Conservation (phyloP, 2,888 invertebrate genomes). For the Alcis repandata region DNA sequence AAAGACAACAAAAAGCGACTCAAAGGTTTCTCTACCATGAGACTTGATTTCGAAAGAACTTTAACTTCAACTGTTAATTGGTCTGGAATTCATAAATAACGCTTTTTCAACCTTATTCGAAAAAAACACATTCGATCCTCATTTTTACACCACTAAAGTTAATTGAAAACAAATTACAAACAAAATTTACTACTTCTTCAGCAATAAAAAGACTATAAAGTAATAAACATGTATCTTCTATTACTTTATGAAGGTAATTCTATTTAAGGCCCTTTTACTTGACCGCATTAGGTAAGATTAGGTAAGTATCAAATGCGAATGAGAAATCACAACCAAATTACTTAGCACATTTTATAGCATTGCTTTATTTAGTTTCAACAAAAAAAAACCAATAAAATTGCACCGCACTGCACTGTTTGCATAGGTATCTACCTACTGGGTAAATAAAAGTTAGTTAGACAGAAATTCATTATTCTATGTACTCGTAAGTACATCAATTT, state of each 20-base stretch:
- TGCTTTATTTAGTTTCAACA: too few species aligned
- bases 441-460: too few species aligned
- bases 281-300: constrained; percentile 8
- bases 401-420: too few species aligned
- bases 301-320: too few species aligned
- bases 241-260: constrained; percentile 29
- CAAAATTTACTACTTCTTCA: constrained; percentile 43
- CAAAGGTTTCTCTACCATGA: too few species aligned
- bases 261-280: constrained; percentile 20
- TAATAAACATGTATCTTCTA: constrained; percentile 38
- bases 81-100: neutral
- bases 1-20: too few species aligned
- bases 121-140: constrained; percentile 21
- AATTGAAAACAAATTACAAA: constrained; percentile 51
- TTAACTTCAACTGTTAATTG: neutral
- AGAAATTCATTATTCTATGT: too few species aligned
- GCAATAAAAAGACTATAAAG: constrained; percentile 50
- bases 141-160: constrained; percentile 42
- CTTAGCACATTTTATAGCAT: neutral
- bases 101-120: neutral
- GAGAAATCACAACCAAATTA: too few species aligned
- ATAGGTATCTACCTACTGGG: too few species aligned
- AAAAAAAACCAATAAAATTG: too few species aligned
- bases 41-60: neutral
- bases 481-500: neutral